Evolutionary conservation across 2,797 vertebrate genomes (phyloP), one percentile per base, ranked within the genome.

Genomic region (Choloepus didactylus): DNA sequence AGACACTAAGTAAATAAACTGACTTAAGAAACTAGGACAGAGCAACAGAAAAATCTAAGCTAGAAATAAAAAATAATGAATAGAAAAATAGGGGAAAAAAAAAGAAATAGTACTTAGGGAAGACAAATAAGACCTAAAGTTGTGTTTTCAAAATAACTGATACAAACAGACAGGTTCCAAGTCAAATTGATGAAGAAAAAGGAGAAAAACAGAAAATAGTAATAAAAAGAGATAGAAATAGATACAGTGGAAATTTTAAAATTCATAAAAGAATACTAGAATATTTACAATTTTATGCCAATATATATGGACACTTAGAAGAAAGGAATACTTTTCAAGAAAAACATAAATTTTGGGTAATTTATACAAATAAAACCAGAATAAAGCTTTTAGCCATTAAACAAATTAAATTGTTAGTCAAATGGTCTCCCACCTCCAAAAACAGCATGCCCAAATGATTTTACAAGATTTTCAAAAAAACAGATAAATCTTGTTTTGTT

Each of bases 321-420:
- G 67, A 95, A 94, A 90, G 62, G 10, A 19, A 10, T 64, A 76
- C 64, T 86, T 93, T 95, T 94, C 27, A 41, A 93, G 82, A 77
- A 84, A 94, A 54, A 51, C 84, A 64, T 60, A 82, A 66, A 54
- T 87, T 77, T 59, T 76, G 89, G 23, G 14, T 79, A 38, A 94
- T 80, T 87, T 83, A 89, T 73, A 95, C 35, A 96, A 23, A 69
- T 38, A 31, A 96, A 91, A 87, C 10, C 59, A 87, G 31, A 79
- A 86, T 76, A 92, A 92, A 94, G 12, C 18, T 29, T 93, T 56
- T 88, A 38, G 54, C 5, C 31, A 92, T 38, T 59, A 77, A 72
- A 93, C 18, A 88, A 91, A 75, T 87, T 70, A 92, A 72, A 87
- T 70, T 92, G 19, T 73, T 87, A 87, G 56, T 82, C 44, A 83